phyloP scores from a whole-genome alignment of 2,888 invertebrate genomes.

The Andrena minutula region DNA sequence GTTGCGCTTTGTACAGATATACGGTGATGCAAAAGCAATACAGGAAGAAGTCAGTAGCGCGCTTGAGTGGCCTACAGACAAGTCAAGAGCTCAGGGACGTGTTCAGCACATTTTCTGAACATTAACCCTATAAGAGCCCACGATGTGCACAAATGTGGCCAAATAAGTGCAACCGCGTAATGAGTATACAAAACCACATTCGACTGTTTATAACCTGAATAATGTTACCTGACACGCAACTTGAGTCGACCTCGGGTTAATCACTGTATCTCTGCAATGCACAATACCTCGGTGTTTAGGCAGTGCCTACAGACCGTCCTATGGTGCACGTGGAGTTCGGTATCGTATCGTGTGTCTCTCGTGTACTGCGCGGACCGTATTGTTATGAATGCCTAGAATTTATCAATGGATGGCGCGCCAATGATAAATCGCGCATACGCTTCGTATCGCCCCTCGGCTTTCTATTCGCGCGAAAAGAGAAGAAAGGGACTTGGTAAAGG shows the following conservation, averaged over 20 bases:
- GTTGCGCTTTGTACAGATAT: no score
- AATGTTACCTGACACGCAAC: no score
- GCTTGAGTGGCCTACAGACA: no score
- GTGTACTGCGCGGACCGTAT: conserved; percentile 65
- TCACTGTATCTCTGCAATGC: conserved; percentile 40
- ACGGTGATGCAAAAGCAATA: no score
- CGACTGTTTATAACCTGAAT: no score
- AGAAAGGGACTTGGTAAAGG: conserved; percentile 22
- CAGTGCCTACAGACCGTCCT: conserved; percentile 3
- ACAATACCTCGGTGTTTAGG: conserved; percentile 22
- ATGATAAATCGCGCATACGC: conserved; percentile 81
- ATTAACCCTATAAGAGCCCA: no score
- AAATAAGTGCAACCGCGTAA: no score
- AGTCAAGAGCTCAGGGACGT: no score
- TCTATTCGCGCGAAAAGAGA: conserved; percentile 73
- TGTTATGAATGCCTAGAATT: conserved; percentile 83
- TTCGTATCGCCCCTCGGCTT: conserved; percentile 75
- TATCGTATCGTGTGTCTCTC: conserved; percentile 78
- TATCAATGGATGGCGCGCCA: conserved; percentile 83
- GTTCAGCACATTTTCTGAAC: no score
- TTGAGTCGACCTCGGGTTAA: conserved; percentile 38
- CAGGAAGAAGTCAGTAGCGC: no score
- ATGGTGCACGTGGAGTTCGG: conserved; percentile 21
- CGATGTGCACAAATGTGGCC: no score
- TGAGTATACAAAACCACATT: no score